Evolutionary conservation across 2,797 vertebrate genomes (phyloP).

Genomic region (Sebastiscus tertius): DNA sequence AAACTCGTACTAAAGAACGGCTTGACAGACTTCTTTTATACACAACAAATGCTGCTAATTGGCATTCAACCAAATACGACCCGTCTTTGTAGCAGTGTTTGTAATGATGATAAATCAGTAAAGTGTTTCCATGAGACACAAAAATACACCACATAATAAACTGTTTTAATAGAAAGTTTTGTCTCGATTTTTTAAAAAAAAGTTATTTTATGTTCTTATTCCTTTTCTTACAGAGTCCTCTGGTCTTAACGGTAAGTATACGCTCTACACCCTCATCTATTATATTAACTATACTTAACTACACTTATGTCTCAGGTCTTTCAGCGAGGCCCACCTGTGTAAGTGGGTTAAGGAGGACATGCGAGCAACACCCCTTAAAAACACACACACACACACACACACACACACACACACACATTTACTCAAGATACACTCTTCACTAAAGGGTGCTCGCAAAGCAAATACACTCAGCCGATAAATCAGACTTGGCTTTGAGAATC

Average conservation of each 20-base stretch:
- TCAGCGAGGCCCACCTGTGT: constrained; percentile 59
- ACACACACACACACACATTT: constrained; percentile 3
- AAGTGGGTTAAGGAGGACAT: constrained; percentile 73
- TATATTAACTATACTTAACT: constrained; percentile 51
- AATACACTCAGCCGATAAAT: constrained; percentile 80
- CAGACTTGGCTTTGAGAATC: constrained; percentile 79
- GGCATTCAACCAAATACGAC: constrained; percentile 1
- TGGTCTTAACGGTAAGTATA: neutral
- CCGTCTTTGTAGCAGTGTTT: neutral
- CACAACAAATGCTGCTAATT: constrained; percentile 1
- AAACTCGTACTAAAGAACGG: neutral
- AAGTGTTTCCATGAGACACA: neutral
- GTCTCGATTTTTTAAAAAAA: neutral
- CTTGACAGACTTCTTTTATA: neutral
- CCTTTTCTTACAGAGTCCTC: neutral
- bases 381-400: too few species aligned
- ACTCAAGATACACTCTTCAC: constrained; percentile 27
- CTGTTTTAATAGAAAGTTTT: neutral
- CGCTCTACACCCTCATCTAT: neutral
- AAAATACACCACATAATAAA: neutral
- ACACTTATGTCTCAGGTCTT: constrained; percentile 35
- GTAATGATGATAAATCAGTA: neutral
- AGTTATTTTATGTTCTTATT: neutral
- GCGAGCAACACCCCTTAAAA: constrained; percentile 39
- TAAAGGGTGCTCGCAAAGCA: constrained; percentile 76